phyloP scores from a whole-genome alignment of 2,888 invertebrate species.

The Cryptocheilus praepositus region DNA sequence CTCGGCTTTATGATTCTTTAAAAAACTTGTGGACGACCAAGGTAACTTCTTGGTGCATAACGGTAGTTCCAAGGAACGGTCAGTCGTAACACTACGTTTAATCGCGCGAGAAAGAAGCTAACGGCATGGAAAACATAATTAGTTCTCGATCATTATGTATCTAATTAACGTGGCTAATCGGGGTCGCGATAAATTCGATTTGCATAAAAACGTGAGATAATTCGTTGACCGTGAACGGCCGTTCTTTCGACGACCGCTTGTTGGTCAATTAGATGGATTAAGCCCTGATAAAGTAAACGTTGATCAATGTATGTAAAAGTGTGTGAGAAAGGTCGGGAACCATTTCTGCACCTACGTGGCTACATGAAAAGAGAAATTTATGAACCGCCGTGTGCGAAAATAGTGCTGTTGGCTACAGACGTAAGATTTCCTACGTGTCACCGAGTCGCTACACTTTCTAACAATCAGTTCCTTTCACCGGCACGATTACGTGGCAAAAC shows the following conservation, averaged over 20 bases:
- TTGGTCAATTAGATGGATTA: too few species aligned
- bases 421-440: conserved; percentile 21
- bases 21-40: too few species aligned
- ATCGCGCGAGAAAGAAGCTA: conserved; percentile 39
- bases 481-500: conserved; percentile 22
- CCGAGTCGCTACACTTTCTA: conserved; percentile 27
- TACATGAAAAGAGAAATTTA: conserved; percentile 14
- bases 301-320: neutral
- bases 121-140: conserved; percentile 35
- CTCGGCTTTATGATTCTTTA: neutral
- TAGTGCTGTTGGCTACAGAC: conserved; percentile 6
- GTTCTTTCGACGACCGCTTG: neutral
- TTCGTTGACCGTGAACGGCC: neutral
- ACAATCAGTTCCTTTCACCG: conserved; percentile 21
- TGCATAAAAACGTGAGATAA: neutral
- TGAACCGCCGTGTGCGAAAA: neutral
- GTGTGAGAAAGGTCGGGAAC: neutral
- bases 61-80: conserved; percentile 31
- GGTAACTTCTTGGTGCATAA: conserved; percentile 26
- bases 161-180: conserved; percentile 30
- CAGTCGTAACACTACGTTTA: conserved; percentile 31
- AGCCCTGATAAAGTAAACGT: neutral
- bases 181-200: neutral
- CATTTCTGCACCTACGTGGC: neutral
- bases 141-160: conserved; percentile 28